These are phyloP conservation scores for Drosophila nigrodunni DNA, from an alignment of 1,140 invertebrate species.

Conservation along the genomic window DNA sequence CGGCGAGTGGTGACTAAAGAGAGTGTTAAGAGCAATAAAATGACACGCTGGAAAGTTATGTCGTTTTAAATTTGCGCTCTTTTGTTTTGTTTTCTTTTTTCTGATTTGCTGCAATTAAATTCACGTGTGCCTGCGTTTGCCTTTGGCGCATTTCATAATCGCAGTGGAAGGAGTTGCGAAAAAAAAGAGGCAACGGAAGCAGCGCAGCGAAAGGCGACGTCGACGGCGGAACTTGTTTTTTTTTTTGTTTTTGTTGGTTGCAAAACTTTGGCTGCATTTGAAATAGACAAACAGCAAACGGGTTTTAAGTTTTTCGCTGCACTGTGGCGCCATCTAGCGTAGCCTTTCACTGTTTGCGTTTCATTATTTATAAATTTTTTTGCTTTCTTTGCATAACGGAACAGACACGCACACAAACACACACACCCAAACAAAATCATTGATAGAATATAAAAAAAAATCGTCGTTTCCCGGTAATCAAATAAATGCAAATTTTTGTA, in stretches of 20 bases:
- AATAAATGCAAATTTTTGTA: constrained; percentile 58
- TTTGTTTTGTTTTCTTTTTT: constrained; percentile 20
- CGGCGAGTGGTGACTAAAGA: constrained; percentile 41
- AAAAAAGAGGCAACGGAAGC: constrained; percentile 29
- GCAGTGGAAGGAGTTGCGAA: constrained; percentile 1
- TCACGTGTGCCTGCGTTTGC: constrained; percentile 4
- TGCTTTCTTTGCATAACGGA: constrained; percentile 36
- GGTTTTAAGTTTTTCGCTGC: constrained; percentile 40
- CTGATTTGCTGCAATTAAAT: constrained; percentile 39
- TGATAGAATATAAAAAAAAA: constrained; percentile 6
- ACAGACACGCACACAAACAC: not conserved
- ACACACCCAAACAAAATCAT: not conserved
- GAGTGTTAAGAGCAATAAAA: constrained; percentile 18
- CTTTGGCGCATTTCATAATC: constrained; percentile 64
- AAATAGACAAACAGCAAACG: constrained; percentile 45
- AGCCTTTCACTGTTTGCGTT: constrained; percentile 37
- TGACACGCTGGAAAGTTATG: constrained; percentile 29
- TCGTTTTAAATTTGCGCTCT: not conserved
- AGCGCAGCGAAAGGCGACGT: constrained; percentile 56
- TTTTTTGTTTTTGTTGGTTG: not conserved
- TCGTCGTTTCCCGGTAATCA: constrained; percentile 15
- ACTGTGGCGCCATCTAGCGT: constrained; percentile 55
- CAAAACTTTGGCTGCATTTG: constrained; percentile 62
- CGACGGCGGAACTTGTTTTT: constrained; percentile 62
- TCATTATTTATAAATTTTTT: constrained; percentile 1